These are phyloP conservation scores for Ichneumon xanthorius DNA, from an alignment of 2,888 invertebrate genomes.

Conservation along the genomic window DNA sequence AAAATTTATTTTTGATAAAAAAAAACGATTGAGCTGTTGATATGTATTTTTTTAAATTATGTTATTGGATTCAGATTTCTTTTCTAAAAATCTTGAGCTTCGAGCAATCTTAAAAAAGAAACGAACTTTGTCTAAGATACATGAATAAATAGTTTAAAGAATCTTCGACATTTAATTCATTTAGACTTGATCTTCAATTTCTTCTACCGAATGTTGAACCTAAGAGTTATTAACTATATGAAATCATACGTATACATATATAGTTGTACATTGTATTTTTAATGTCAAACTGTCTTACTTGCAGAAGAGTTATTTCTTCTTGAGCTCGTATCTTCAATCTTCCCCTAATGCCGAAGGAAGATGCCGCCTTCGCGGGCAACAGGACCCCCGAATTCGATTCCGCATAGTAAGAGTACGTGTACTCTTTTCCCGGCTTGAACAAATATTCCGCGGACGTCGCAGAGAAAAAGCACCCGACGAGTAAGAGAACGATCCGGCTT, in stretches of 20 bases:
- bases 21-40: background rate
- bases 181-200: background rate
- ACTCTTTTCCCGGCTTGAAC: constrained; percentile 80
- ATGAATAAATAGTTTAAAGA: background rate
- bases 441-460: constrained; percentile 68
- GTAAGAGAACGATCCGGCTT: background rate
- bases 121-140: background rate
- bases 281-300: constrained; percentile 72
- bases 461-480: background rate
- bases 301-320: constrained; percentile 74
- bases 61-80: too few species aligned
- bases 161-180: background rate
- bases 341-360: constrained; percentile 81
- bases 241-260: background rate
- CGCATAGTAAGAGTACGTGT: constrained; percentile 80
- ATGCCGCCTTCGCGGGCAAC: constrained; percentile 79
- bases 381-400: constrained; percentile 80
- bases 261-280: background rate
- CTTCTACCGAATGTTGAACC: background rate
- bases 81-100: background rate
- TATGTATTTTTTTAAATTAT: too few species aligned
- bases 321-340: constrained; percentile 76
- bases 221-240: background rate
- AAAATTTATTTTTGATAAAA: too few species aligned
- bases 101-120: background rate